phyloP scores from a whole-genome alignment of 2,888 invertebrate genomes.

The Brachypalpus laphriformis region DNA sequence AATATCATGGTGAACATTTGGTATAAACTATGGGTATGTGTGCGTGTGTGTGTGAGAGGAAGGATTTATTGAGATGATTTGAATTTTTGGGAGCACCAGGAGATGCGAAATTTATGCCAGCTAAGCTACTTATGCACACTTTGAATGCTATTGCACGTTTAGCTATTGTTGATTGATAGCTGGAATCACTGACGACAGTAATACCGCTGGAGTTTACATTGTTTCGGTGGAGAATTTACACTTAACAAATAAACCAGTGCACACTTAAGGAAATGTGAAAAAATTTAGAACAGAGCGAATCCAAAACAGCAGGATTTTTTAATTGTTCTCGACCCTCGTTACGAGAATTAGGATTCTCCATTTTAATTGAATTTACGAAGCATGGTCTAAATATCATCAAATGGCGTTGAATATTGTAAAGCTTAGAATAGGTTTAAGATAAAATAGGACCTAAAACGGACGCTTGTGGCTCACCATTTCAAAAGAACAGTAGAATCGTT shows the following conservation, averaged over 20 bases:
- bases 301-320: too few relatives aligned
- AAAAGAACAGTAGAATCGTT: too few relatives aligned
- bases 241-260: not conserved
- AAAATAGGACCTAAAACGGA: too few relatives aligned
- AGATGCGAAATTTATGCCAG: conserved; percentile 38
- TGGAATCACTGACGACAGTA: not conserved
- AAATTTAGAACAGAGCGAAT: too few relatives aligned
- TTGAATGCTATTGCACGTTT: conserved; percentile 63
- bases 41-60: not conserved
- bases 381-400: too few relatives aligned
- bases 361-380: too few relatives aligned
- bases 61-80: conserved; percentile 70
- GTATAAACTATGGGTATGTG: not conserved
- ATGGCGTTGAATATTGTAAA: too few relatives aligned
- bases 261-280: not conserved
- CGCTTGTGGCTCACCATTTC: too few relatives aligned
- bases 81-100: conserved; percentile 47
- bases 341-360: too few relatives aligned
- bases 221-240: not conserved
- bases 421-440: too few relatives aligned
- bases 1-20: conserved; percentile 45
- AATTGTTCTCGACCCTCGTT: too few relatives aligned
- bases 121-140: conserved; percentile 56
- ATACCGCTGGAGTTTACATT: not conserved
- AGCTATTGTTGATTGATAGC: conserved; percentile 67